Percentiles rank a stretch among this genome's conserved stretches.
These are phyloP conservation scores for Phasia obesa DNA, from an alignment of 2,888 invertebrate species.

Conservation along the genomic window DNA sequence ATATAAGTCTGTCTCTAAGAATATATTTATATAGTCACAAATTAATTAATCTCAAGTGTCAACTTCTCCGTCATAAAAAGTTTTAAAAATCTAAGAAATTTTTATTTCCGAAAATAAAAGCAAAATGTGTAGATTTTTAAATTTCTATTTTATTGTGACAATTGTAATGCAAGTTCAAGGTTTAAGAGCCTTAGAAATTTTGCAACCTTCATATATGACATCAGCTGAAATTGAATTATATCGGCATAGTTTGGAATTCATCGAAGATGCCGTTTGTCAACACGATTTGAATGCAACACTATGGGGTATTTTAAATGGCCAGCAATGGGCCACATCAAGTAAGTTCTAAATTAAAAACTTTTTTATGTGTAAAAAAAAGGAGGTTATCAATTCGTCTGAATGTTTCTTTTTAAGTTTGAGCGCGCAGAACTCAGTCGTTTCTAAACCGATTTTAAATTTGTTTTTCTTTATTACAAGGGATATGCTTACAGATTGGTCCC, in stretches of 20 bases:
- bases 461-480: too few species aligned
- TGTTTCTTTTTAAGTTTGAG: too few species aligned
- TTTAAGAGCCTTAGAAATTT: conserved; percentile 5
- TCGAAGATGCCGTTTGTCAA: conserved; percentile 73
- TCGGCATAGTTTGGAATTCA: conserved; percentile 72
- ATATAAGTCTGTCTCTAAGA: conserved; percentile 1
- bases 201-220: conserved; percentile 58
- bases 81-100: neutral
- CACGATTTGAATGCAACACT: conserved; percentile 77
- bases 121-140: conserved; percentile 33
- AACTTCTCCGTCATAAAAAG: neutral
- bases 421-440: too few species aligned
- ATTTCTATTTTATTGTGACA: neutral
- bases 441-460: too few species aligned
- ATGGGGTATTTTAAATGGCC: conserved; percentile 73
- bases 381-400: too few species aligned
- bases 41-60: neutral
- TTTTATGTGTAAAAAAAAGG: neutral
- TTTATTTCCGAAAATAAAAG: neutral
- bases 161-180: conserved; percentile 11
- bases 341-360: conserved; percentile 62
- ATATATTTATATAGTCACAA: neutral
- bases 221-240: conserved; percentile 73
- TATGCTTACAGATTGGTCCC: too few species aligned
- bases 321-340: conserved; percentile 78